Evolutionary conservation across 2,113 vertebrate genomes (phyloP), one percentile per base, ranked within the genome.

Genomic region (Sterna hirundo): DNA sequence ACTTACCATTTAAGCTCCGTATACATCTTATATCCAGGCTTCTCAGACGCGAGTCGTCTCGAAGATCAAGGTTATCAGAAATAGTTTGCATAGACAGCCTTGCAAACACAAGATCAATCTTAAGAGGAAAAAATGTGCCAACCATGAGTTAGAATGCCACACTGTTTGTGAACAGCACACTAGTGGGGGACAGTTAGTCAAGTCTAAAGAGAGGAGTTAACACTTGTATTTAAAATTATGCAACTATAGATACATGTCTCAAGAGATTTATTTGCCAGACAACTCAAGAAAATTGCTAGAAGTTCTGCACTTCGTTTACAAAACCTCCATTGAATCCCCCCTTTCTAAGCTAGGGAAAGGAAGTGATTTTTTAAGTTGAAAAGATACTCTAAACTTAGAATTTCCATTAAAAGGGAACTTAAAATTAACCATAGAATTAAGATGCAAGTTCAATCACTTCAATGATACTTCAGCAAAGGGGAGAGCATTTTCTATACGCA

Each of bases 31-130:
- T 99, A 96, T 99, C 99, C 90, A 99, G 96, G 96, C 98, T 99
- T 96, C 98, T 99, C 71, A 99, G 98, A 81, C 98, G 97, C 2
- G 99, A 99, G 96, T 99, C 99, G 32, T 99, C 99, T 93, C 99
- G 96, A 36, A 99, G 99, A 96, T 99, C 99, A 76, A 99, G 98
- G 95, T 99, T 99, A 95, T 99, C 99, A 89, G 99, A 99, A 93
- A 99, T 98, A 30, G 98, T 99, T 72, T 98, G 98, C 95, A 99
- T 91, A 44, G 99, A 98, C 88, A 99, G 97, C 96, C 99, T 99
- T 92, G 99, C 99, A 98, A 99, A 99, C 75, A 99, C 98, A 10
- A 99, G 98, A 95, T 99, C 99, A 96, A 99, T 99, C 99, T 99
- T 96, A 62, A 78, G 79, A 91, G 74, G 71, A 34, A 76, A 88